These are phyloP conservation scores for Tridacna crocea DNA, from an alignment of 2,888 invertebrate genomes.

Conservation along the genomic window DNA sequence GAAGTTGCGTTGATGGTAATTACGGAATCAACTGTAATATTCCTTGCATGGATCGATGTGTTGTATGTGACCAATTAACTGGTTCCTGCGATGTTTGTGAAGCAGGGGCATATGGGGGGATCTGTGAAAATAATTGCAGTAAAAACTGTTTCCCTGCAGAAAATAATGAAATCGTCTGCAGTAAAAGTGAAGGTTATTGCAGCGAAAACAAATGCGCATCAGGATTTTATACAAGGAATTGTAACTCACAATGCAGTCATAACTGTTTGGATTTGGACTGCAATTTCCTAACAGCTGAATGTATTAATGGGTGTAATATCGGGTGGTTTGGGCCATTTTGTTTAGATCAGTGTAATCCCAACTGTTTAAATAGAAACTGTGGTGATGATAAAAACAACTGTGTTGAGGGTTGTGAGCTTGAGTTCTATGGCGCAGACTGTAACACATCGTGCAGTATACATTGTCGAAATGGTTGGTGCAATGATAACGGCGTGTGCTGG, in stretches of 20 bases:
- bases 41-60: conserved; percentile 39
- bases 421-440: conserved; percentile 15
- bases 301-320: conserved; percentile 10
- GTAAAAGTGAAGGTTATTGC: conserved; percentile 36
- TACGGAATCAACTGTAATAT: conserved; percentile 41
- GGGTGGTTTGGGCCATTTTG: conserved; percentile 44
- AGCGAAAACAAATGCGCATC: conserved; percentile 22
- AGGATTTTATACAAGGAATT: conserved; percentile 37
- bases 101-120: conserved; percentile 34
- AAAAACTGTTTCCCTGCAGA: conserved; percentile 26
- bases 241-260: conserved; percentile 28
- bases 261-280: conserved; percentile 22
- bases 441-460: background rate
- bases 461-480: conserved; percentile 32
- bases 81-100: conserved; percentile 47
- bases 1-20: conserved; percentile 32
- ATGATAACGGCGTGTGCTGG: conserved; percentile 25
- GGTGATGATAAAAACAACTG: conserved; percentile 15
- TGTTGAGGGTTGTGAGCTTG: conserved; percentile 15
- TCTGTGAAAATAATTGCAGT: conserved; percentile 52
- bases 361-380: conserved; percentile 34
- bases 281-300: conserved; percentile 14
- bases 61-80: conserved; percentile 36
- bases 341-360: conserved; percentile 18
- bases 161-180: conserved; percentile 32